Conservation (phyloP, 2,888 invertebrate species). For the Drosophila vallismaia region DNA sequence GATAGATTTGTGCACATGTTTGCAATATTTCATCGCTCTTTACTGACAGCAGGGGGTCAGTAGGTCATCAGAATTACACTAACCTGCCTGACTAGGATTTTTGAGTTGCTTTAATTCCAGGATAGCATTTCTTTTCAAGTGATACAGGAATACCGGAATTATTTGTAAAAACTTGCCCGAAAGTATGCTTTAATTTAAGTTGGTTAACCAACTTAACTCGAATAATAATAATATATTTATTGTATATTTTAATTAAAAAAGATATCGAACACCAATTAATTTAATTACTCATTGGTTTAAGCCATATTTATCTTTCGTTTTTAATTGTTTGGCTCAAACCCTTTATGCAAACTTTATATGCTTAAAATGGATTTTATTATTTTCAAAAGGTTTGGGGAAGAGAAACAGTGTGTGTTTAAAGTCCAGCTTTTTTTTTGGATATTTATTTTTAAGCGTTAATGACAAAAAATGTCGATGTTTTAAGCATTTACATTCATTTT, state of each 20-base stretch:
- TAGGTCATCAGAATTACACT: constrained; percentile 31
- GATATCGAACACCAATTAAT: neutral
- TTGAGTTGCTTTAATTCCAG: neutral
- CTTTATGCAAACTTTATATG: neutral
- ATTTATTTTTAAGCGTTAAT: neutral
- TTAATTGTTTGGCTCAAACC: neutral
- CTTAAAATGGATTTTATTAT: neutral
- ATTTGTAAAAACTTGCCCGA: neutral
- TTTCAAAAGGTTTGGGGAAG: neutral
- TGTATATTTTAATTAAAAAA: neutral
- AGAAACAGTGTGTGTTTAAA: neutral
- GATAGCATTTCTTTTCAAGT: neutral
- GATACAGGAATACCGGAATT: neutral
- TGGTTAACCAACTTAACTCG: neutral
- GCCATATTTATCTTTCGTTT: neutral
- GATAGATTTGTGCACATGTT: constrained; percentile 74
- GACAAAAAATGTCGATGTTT: neutral
- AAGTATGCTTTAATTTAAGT: constrained; percentile 5
- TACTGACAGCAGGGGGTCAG: constrained; percentile 61
- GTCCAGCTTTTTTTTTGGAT: neutral
- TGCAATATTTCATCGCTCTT: constrained; percentile 61
- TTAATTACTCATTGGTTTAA: neutral
- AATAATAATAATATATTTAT: neutral
- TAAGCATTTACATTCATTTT: neutral
- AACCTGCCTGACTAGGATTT: neutral